Conservation (phyloP, 35 echinoderm and acorn worm genomes). For the Ophioderma brevispina region DNA sequence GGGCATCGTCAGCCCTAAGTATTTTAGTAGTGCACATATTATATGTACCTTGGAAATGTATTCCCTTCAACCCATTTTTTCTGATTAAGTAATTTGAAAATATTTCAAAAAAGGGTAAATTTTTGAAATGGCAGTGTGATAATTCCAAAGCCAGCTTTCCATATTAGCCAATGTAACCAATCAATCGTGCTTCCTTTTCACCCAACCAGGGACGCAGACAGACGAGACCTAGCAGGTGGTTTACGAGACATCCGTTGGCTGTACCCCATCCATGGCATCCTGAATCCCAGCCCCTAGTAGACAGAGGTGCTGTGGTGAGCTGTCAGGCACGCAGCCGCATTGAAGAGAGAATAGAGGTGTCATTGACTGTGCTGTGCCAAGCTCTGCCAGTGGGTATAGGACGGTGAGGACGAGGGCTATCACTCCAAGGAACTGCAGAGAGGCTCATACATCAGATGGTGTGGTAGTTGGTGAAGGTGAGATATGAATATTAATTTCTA, state of each 20-base stretch:
- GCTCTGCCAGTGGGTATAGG: conserved; percentile 71
- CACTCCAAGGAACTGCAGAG: conserved; percentile 67
- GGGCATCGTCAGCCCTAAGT: too few species aligned
- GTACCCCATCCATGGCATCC: conserved; percentile 97
- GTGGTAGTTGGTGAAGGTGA: conserved; percentile 92
- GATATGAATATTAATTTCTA: too few species aligned
- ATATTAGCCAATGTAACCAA: too few species aligned
- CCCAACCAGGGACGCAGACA: conserved; percentile 46
- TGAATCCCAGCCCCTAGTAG: conserved; percentile 74
- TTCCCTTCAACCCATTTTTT: too few species aligned
- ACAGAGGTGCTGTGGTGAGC: conserved; percentile 76
- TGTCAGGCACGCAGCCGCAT: conserved; percentile 95
- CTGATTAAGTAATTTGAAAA: too few species aligned
- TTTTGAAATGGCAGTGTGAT: too few species aligned
- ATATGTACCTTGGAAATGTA: too few species aligned
- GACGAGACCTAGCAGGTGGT: conserved; percentile 48
- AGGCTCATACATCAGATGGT: conserved; percentile 44
- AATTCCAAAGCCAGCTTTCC: too few species aligned
- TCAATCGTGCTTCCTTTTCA: neutral
- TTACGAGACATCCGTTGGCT: conserved; percentile 93
- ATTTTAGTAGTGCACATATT: too few species aligned
- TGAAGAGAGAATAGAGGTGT: conserved; percentile 84
- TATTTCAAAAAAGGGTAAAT: too few species aligned
- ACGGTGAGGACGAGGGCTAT: conserved; percentile 74
- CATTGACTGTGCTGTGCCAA: conserved; percentile 90